phyloP scores from a whole-genome alignment of 2,888 invertebrate genomes.

The Agrilus biguttatus region DNA sequence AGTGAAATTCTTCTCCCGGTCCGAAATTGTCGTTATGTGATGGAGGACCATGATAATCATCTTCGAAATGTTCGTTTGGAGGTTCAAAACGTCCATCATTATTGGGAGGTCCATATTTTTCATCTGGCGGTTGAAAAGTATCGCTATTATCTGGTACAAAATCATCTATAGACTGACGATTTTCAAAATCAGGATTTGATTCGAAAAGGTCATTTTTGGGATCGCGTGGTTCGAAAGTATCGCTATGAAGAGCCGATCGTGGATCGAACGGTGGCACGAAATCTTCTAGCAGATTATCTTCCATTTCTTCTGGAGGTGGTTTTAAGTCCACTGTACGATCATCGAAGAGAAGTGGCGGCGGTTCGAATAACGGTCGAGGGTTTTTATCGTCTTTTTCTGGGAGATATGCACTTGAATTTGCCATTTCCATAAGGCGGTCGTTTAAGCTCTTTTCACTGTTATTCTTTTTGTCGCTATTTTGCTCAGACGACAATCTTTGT shows the following conservation, averaged over 20 bases:
- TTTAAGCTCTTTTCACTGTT: slow-evolving; percentile 21
- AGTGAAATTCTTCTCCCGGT: slow-evolving; percentile 16
- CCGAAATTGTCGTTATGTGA: background rate
- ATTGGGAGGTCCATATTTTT: background rate
- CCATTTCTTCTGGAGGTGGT: background rate
- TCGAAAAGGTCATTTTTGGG: slow-evolving; percentile 12
- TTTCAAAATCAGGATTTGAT: too few species aligned
- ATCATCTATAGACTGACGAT: too few species aligned
- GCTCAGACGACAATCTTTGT: slow-evolving; percentile 9
- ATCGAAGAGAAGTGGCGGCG: slow-evolving; percentile 13
- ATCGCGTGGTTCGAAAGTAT: slow-evolving; percentile 20
- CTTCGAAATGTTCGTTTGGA: too few species aligned
- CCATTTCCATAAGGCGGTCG: slow-evolving; percentile 17
- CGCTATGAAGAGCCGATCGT: slow-evolving; percentile 15
- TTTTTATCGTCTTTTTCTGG: too few species aligned
- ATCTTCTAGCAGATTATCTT: background rate
- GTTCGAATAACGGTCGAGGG: background rate
- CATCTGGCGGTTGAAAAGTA: background rate
- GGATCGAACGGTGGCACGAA: slow-evolving; percentile 4
- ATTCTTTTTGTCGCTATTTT: slow-evolving; percentile 20
- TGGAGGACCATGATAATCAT: too few species aligned
- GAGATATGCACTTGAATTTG: slow-evolving; percentile 10
- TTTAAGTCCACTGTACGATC: background rate
- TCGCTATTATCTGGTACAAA: too few species aligned
- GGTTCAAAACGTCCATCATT: background rate